Conservation (phyloP, 2,797 vertebrate species). For the Ficedula albicollis region DNA sequence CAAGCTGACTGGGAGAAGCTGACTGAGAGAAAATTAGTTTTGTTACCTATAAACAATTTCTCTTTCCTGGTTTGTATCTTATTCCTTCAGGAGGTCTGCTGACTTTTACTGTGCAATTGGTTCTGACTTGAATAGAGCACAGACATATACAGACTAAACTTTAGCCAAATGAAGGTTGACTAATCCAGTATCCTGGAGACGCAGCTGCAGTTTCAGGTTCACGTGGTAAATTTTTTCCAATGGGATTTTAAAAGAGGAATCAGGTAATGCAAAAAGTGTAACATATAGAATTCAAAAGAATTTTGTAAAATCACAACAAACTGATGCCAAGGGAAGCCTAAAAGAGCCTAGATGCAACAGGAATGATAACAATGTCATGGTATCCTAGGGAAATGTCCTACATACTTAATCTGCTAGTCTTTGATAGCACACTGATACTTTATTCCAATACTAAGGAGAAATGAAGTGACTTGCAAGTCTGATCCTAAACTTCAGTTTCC, state of each 20-base stretch:
- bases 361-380: neutral
- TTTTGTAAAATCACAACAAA: neutral
- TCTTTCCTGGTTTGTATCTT: neutral
- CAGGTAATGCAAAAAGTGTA: neutral
- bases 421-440: neutral
- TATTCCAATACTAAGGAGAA: neutral
- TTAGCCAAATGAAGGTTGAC: neutral
- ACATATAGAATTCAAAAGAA: neutral
- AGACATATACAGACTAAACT: neutral
- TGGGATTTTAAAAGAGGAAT: neutral
- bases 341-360: neutral
- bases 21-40: neutral
- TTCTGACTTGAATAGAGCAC: neutral
- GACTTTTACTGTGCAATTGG: neutral
- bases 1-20: neutral
- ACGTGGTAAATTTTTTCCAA: neutral
- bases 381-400: neutral
- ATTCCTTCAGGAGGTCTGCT: neutral
- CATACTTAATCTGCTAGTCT: neutral
- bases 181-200: neutral
- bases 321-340: neutral
- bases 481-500: neutral
- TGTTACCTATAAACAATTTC: neutral
- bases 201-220: neutral
- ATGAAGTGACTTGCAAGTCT: neutral